Evolutionary conservation across 2,888 invertebrate genomes (phyloP).

Genomic region (Carterocephalus palaemon): DNA sequence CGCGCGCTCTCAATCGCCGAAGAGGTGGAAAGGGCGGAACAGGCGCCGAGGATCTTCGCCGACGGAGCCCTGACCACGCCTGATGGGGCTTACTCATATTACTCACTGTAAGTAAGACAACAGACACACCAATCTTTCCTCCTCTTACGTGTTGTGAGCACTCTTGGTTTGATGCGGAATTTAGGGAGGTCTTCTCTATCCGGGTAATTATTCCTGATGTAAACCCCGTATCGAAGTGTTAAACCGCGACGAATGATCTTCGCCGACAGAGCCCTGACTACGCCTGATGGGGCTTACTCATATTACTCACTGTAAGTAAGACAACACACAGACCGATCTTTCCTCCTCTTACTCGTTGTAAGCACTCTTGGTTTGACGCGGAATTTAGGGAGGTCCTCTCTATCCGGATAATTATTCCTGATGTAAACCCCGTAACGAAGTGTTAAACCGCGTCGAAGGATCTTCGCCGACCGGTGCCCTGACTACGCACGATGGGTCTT

Average conservation of each 20-base stretch:
- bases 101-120: constrained; percentile 66
- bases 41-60: constrained; percentile 75
- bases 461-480: constrained; percentile 71
- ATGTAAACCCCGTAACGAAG: too few relatives aligned
- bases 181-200: too few relatives aligned
- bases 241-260: constrained; percentile 79
- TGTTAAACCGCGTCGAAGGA: constrained; percentile 79
- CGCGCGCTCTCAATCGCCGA: constrained; percentile 87
- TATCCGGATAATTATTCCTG: too few relatives aligned
- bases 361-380: too few relatives aligned
- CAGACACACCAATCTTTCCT: too few relatives aligned
- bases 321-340: too few relatives aligned
- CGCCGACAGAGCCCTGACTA: constrained; percentile 69
- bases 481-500: constrained; percentile 68
- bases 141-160: too few relatives aligned
- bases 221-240: too few relatives aligned
- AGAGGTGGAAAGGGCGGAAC: constrained; percentile 86
- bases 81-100: constrained; percentile 67
- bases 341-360: too few relatives aligned
- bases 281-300: constrained; percentile 66
- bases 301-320: constrained; percentile 69
- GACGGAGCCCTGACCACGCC: constrained; percentile 69
- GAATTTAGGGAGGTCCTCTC: too few relatives aligned
- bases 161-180: too few relatives aligned
- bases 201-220: too few relatives aligned